Conservation (phyloP, 2,888 invertebrate species). For the Pristionchus exspectatus region DNA sequence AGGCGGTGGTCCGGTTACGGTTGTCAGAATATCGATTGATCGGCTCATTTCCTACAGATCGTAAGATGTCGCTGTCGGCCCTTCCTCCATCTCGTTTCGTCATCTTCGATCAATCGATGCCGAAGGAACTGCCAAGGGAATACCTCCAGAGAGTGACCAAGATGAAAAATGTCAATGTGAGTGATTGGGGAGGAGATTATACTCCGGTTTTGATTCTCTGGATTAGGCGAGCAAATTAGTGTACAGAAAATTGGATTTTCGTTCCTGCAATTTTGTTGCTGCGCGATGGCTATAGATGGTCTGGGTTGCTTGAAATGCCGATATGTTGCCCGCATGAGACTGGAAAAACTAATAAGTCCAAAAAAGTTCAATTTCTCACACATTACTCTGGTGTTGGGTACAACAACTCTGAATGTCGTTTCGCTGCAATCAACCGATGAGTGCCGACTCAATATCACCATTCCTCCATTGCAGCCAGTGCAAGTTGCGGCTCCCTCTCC, state of each 20-base stretch:
- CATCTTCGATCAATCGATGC: slow-evolving; percentile 28
- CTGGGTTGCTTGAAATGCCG: neutral
- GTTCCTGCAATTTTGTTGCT: neutral
- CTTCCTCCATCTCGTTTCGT: slow-evolving; percentile 49
- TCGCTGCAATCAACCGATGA: no score
- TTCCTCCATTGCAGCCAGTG: neutral
- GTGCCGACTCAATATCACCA: neutral
- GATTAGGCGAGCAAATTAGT: no score
- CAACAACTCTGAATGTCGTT: neutral
- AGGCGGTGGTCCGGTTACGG: neutral
- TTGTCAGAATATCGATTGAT: neutral
- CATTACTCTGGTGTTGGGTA: neutral
- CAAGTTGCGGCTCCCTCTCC: neutral
- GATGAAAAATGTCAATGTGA: slow-evolving; percentile 14
- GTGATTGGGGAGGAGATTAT: neutral
- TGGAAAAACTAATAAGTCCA: no score
- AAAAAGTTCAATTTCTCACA: neutral
- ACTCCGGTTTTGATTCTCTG: no score
- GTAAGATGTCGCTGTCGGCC: neutral
- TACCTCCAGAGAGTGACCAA: neutral
- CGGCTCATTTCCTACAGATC: neutral
- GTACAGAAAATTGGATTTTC: neutral
- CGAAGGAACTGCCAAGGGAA: neutral
- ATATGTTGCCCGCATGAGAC: no score
- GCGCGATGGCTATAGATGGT: neutral